These are phyloP conservation scores for Phrynocephalus versicolor DNA, from an alignment of 2,113 vertebrate genomes.

Conservation along the genomic window DNA sequence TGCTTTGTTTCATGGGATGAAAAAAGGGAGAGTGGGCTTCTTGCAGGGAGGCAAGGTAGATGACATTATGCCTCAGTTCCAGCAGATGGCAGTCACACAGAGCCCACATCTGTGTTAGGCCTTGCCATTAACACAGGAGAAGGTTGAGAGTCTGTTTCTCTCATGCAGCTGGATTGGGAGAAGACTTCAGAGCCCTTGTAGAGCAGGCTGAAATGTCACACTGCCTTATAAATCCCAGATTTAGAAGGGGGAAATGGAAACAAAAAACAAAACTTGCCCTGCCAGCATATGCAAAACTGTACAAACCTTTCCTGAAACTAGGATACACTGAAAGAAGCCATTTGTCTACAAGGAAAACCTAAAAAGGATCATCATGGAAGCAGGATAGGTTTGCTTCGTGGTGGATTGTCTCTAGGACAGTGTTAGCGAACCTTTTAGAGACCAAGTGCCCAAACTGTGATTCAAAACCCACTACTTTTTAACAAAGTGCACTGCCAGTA, in stretches of 20 bases:
- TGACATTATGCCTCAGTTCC: not conserved
- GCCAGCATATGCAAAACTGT: not conserved
- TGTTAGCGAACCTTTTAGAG: no score
- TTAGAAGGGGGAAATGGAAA: no score
- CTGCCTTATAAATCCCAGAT: not conserved
- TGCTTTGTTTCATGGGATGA: not conserved
- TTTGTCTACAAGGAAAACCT: no score
- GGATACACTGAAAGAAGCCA: no score
- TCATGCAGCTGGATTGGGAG: not conserved
- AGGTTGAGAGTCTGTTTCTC: not conserved
- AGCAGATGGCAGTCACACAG: conserved; percentile 28
- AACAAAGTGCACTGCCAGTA: no score
- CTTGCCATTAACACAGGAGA: not conserved
- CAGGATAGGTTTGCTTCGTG: no score
- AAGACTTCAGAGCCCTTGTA: not conserved
- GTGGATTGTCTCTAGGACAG: no score
- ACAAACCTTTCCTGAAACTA: no score
- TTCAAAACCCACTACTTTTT: no score
- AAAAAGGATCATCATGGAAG: no score
- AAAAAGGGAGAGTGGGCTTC: not conserved
- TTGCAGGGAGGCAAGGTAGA: not conserved
- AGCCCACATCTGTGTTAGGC: conserved; percentile 14
- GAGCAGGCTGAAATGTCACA: not conserved
- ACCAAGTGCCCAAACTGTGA: no score
- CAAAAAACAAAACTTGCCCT: not conserved